phyloP scores from a whole-genome alignment of 2,113 vertebrate genomes.

The Thamnaconus septentrionalis region DNA sequence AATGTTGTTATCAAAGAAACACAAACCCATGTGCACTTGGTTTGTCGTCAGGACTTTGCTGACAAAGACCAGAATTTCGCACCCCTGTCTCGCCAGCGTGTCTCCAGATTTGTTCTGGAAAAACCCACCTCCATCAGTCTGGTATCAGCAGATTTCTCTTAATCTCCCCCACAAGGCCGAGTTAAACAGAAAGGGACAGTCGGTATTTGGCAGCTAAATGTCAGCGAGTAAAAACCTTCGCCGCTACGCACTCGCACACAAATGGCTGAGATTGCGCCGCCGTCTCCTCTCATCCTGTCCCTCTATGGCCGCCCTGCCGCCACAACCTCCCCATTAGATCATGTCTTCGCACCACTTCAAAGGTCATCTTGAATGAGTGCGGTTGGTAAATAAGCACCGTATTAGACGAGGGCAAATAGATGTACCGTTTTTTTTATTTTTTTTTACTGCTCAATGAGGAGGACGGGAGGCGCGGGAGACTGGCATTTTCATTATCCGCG shows the following conservation, averaged over 20 bases:
- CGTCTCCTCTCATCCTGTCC: constrained; percentile 29
- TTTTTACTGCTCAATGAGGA: constrained; percentile 23
- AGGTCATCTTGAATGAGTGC: constrained; percentile 57
- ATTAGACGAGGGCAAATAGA: constrained; percentile 37
- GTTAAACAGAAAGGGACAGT: constrained; percentile 24
- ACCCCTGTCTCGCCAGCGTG: background rate
- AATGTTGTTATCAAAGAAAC: too few relatives aligned
- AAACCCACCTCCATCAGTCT: background rate
- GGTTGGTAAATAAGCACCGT: constrained; percentile 46
- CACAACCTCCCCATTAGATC: constrained; percentile 57
- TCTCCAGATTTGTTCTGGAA: background rate
- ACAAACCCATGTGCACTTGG: too few relatives aligned
- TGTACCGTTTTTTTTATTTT: background rate
- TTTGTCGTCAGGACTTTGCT: too few relatives aligned
- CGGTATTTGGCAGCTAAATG: constrained; percentile 47
- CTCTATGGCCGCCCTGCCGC: constrained; percentile 34
- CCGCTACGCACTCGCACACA: constrained; percentile 13
- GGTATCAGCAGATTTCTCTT: constrained; percentile 8
- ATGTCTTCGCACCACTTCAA: constrained; percentile 38
- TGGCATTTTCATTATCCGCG: constrained; percentile 42
- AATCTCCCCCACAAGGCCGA: constrained; percentile 3
- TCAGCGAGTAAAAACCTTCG: constrained; percentile 21
- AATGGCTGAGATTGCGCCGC: constrained; percentile 8
- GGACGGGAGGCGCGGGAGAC: background rate
- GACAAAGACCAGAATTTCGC: too few relatives aligned